Percentiles rank a stretch among this genome's conserved stretches.
Conservation (phyloP, 1,140 invertebrate species). For the Drosophila parvula region DNA sequence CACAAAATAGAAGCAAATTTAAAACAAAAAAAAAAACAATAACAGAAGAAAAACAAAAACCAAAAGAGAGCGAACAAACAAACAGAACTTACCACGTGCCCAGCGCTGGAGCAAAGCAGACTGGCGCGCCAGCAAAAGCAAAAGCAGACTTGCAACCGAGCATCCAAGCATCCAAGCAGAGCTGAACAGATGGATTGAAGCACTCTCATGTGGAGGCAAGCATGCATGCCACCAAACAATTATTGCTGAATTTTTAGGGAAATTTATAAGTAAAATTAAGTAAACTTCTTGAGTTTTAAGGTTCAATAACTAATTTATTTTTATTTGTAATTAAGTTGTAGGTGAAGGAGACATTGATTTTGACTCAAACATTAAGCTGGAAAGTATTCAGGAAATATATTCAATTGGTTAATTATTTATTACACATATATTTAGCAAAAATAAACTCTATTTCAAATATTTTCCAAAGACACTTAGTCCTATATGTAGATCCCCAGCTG, state of each 20-base stretch:
- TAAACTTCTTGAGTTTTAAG: neutral
- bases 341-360: neutral
- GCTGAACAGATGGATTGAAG: constrained; percentile 16
- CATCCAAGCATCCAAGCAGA: constrained; percentile 26
- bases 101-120: constrained; percentile 7
- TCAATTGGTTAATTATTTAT: neutral
- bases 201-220: constrained; percentile 8
- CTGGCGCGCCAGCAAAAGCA: constrained; percentile 9
- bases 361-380: neutral
- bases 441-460: neutral
- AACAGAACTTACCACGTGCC: constrained; percentile 16
- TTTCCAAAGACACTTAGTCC: neutral
- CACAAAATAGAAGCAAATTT: neutral
- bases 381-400: neutral
- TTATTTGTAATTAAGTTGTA: no score
- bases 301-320: no score
- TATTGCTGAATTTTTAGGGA: neutral
- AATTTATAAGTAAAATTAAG: no score
- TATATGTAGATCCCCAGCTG: constrained; percentile 5
- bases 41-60: constrained; percentile 1
- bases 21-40: neutral
- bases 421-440: neutral
- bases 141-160: constrained; percentile 30
- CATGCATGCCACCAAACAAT: constrained; percentile 19
- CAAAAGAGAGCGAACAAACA: neutral